These are phyloP conservation scores for Psilanteris sp. DNA, from an alignment of 1,140 invertebrate species.

Conservation along the genomic window DNA sequence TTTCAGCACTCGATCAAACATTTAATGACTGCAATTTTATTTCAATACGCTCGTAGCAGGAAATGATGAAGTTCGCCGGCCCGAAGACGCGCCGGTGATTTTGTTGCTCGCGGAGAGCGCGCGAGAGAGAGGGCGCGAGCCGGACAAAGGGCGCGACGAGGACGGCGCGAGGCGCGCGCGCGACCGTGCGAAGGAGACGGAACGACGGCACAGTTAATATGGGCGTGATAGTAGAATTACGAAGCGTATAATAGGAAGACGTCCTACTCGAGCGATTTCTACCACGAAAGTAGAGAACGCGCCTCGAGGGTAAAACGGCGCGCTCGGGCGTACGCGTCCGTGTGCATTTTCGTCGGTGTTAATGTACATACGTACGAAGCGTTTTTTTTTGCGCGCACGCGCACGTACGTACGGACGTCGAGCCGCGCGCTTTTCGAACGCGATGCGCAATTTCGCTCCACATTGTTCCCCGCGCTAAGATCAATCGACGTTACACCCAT, in stretches of 20 bases:
- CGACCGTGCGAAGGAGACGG: constrained; percentile 11
- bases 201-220: constrained; percentile 59
- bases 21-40: constrained; percentile 64
- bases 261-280: constrained; percentile 66
- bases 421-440: constrained; percentile 48
- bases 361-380: no score
- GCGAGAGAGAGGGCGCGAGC: constrained; percentile 9
- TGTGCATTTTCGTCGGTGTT: no score
- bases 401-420: no score
- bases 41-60: constrained; percentile 58
- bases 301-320: constrained; percentile 65
- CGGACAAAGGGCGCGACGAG: background rate
- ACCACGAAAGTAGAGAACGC: constrained; percentile 64
- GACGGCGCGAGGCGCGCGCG: background rate
- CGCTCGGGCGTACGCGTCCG: constrained; percentile 27
- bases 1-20: constrained; percentile 63
- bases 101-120: constrained; percentile 10
- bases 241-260: constrained; percentile 69
- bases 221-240: constrained; percentile 67
- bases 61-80: constrained; percentile 55
- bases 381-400: no score
- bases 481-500: constrained; percentile 37
- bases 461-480: constrained; percentile 45
- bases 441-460: constrained; percentile 42
- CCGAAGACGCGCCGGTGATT: constrained; percentile 41